A percentile compares a stretch with the other conserved stretches of the same genome.
These are phyloP conservation scores for Catharus ustulatus DNA, from an alignment of 2,797 vertebrate species.

Conservation along the genomic window DNA sequence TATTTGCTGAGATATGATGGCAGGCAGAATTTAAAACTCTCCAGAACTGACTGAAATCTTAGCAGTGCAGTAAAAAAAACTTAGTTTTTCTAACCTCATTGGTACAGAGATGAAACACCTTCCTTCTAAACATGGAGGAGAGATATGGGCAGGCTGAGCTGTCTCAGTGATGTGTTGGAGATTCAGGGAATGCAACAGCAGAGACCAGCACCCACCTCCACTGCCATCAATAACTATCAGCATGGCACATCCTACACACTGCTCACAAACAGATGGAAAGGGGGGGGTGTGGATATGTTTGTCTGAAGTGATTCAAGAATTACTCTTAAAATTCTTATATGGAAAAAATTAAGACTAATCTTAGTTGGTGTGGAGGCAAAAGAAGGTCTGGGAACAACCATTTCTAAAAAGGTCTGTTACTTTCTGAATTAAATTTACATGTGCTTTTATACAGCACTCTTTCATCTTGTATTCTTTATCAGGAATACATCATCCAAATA, in stretches of 20 bases:
- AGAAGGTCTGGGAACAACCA: background rate
- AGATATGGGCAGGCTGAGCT: background rate
- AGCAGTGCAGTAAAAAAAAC: background rate
- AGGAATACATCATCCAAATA: background rate
- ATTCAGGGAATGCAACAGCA: background rate
- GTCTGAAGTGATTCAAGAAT: background rate
- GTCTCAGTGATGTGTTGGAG: background rate
- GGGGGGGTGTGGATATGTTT: background rate
- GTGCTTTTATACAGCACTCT: background rate
- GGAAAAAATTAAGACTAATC: background rate
- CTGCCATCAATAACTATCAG: background rate
- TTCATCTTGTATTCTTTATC: background rate
- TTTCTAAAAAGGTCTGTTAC: background rate
- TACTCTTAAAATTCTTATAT: background rate
- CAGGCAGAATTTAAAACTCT: background rate
- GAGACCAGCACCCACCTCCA: background rate
- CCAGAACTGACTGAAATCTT: background rate
- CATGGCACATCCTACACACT: accelerated
- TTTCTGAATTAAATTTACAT: background rate
- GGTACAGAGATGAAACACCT: background rate
- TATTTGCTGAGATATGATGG: background rate
- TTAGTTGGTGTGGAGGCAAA: background rate
- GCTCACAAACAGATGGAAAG: background rate
- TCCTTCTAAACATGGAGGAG: background rate
- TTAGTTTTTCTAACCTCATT: background rate